Evolutionary conservation across 2,888 invertebrate genomes (phyloP).

Genomic region (Cerastis rubricosa): DNA sequence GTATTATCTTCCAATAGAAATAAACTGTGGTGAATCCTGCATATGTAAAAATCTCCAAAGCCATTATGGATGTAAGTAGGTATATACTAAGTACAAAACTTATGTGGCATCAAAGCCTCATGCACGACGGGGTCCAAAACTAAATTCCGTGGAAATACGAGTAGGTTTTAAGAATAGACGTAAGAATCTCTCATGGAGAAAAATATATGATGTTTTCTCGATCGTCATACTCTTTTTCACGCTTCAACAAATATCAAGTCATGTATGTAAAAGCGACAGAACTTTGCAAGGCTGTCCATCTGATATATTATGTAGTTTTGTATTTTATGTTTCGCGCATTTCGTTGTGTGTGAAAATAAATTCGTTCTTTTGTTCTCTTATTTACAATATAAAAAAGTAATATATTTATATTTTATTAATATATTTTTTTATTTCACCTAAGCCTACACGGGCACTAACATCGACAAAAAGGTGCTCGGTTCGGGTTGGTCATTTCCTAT

Average conservation of each 20-base stretch:
- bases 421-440: too few species aligned
- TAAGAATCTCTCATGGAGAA: slow-evolving; percentile 39
- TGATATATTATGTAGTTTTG: neutral
- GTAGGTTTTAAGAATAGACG: slow-evolving; percentile 29
- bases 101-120: neutral
- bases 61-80: neutral
- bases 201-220: slow-evolving; percentile 45
- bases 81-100: neutral
- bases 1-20: neutral
- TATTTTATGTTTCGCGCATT: slow-evolving; percentile 2
- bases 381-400: too few species aligned
- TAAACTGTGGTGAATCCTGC: neutral
- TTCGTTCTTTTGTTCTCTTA: neutral
- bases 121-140: neutral
- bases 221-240: slow-evolving; percentile 42
- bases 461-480: too few species aligned
- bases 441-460: too few species aligned
- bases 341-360: neutral
- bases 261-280: slow-evolving; percentile 43
- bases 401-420: too few species aligned
- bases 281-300: slow-evolving; percentile 42
- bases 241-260: slow-evolving; percentile 48
- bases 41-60: neutral
- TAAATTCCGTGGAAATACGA: slow-evolving; percentile 37
- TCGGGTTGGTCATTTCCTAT: too few species aligned